A percentile compares a stretch with the other conserved stretches of the same genome.
Evolutionary conservation across 1,140 invertebrate species (phyloP).

Genomic region (Lordiphosa clarofinis): DNA sequence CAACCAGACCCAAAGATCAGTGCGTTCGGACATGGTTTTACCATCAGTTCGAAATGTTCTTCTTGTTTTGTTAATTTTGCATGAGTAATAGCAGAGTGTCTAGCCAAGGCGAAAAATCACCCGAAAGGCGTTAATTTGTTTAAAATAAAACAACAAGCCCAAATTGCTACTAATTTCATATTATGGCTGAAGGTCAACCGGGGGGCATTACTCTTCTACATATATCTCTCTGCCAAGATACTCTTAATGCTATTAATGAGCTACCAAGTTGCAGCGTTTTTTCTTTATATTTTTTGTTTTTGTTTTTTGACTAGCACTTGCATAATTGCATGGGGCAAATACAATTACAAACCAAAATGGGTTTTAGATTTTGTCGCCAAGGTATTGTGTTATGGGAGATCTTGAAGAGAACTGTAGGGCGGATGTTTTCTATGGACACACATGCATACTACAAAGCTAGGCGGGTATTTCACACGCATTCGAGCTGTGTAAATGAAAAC

Average conservation of each 20-base stretch:
- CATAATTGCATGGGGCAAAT: slow-evolving; percentile 51
- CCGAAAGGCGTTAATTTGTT: slow-evolving; percentile 47
- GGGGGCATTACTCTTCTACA: slow-evolving; percentile 38
- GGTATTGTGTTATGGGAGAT: slow-evolving; percentile 8
- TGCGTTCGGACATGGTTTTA: slow-evolving; percentile 17
- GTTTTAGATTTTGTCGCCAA: slow-evolving; percentile 22
- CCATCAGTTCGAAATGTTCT: slow-evolving; percentile 6
- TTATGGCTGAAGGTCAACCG: slow-evolving; percentile 34
- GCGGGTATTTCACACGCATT: slow-evolving; percentile 59
- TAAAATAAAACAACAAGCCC: slow-evolving; percentile 29
- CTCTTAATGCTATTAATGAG: slow-evolving; percentile 48
- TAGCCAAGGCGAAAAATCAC: slow-evolving; percentile 37
- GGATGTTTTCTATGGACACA: slow-evolving; percentile 32
- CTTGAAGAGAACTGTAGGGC: slow-evolving; percentile 11
- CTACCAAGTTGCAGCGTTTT: slow-evolving; percentile 31
- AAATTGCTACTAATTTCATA: slow-evolving; percentile 47
- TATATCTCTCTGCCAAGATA: slow-evolving; percentile 2
- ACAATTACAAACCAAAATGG: slow-evolving; percentile 35
- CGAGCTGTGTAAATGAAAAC: slow-evolving; percentile 31
- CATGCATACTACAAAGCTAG: neutral
- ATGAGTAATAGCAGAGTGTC: slow-evolving; percentile 31
- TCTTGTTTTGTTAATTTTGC: slow-evolving; percentile 12
- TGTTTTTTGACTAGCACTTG: slow-evolving; percentile 18
- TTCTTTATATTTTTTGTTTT: slow-evolving; percentile 21
- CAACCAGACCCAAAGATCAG: neutral